Base-by-base conservation (phyloP, 2,113 vertebrate genomes). In the Clupea harengus region DNA sequence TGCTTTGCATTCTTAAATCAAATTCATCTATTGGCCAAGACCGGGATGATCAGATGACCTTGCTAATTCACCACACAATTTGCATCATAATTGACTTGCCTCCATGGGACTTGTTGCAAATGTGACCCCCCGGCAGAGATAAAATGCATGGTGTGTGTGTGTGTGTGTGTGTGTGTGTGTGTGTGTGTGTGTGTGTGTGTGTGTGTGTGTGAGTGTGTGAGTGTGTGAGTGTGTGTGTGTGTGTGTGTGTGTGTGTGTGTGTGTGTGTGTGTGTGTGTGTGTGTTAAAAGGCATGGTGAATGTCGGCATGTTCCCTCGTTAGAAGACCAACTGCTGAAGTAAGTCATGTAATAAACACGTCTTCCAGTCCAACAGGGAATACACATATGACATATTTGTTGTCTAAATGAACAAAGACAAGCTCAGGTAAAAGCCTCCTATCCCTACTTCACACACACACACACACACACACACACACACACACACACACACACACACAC, bases 31-130 rank as follows among this genome's bases (percentile, higher is more conserved):
- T 45, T 17, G 39, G 32, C 49, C 17, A n/a, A 78, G 64, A 78
- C 64, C 32, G 45, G n/a, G n/a, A n/a, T n/a, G n/a, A 39, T 78
- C 81, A 83, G 64, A 78, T 50, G 83, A 64, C 39, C 47, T 39
- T 45, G 45, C 22, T 83, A 86, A 83, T 86, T 80, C 64, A 75
- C 18, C 44, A 15, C 45, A 45, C 60, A 28, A 52, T 86, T 32
- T 28, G 60, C 39, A 54, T 82, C 72, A 85, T 46, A 78, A 85
- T 85, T 78, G 44, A 78, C 46, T 85, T n/a, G 64, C 18, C 82
- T 60, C 52, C 20, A 3, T 60, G 82, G 82, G 52, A 32, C 52
- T 18, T 57, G 52, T 32, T 32, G 50, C 49, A 83, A 20, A 78
- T 78, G 25, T 32, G 28, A 32, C 72, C 28, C 13, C 39, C 72